phyloP scores from a whole-genome alignment of 1,140 invertebrate genomes.

The Lepidurus apus region DNA sequence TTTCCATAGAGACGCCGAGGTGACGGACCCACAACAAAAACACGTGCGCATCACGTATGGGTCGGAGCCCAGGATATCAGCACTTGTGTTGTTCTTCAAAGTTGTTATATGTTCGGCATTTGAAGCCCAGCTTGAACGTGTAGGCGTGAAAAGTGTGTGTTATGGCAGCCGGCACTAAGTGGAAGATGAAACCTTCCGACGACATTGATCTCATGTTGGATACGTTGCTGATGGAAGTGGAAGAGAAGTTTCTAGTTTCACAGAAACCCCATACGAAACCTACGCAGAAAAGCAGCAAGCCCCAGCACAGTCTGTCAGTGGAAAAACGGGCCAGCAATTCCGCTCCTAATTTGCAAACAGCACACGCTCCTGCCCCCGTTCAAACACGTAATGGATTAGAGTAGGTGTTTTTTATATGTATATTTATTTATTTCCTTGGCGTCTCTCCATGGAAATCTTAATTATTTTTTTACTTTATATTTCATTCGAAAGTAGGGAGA shows the following conservation, averaged over 20 bases:
- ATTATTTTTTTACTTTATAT: not conserved
- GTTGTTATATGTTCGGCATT: not conserved
- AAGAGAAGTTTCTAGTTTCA: constrained; percentile 30
- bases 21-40: not conserved
- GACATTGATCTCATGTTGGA: constrained; percentile 33
- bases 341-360: not conserved
- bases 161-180: not conserved
- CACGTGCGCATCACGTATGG: not conserved
- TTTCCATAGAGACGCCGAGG: not conserved
- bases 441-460: too few species aligned
- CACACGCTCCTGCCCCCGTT: not conserved
- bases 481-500: not conserved
- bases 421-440: not conserved
- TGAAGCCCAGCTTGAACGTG: not conserved
- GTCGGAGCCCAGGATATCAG: not conserved
- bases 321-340: constrained; percentile 15
- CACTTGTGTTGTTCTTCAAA: not conserved
- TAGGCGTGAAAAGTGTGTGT: not conserved
- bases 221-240: constrained; percentile 31
- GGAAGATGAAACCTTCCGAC: constrained; percentile 12
- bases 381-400: not conserved
- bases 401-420: not conserved
- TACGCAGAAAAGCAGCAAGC: constrained; percentile 12
- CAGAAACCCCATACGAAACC: not conserved
- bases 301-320: not conserved